Evolutionary conservation across 2,888 invertebrate species (phyloP), one percentile per base, ranked within the genome.

Genomic region (Lysandra bellargus): DNA sequence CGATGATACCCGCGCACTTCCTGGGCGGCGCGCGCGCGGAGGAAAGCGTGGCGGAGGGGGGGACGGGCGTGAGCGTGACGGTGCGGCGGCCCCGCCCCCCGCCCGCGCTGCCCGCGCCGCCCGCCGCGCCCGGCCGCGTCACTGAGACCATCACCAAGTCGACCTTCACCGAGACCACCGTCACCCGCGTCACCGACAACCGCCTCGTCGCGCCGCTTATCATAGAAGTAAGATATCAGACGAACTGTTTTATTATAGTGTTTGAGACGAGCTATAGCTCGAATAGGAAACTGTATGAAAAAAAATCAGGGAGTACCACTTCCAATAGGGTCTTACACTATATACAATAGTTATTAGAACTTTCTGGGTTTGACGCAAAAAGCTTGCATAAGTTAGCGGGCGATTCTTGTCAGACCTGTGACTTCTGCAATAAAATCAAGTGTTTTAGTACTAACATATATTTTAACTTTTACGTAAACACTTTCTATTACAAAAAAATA

Each of bases 121-220:
- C 98, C 83, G 97, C 97, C 83, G 96, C 97, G 85, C 96, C 97
- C 89, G 98, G 98, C 91, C 96, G 96, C 91, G 97, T 98, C 95
- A 98, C 98, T 85, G 98, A 98, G 95, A 98, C 97, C 92, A 98
- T 98, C 96, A 98, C 98, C 92, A 98, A 98, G 96, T 98, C 98
- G 90, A 98, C 98, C 85, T 97, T 98, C 95, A 98, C 98, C 88
- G 98, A 98, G 96, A 98, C 98, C 84, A 98, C 98, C 85, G 98
- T 98, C 95, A 98, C 98, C 85, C 96, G 98, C 89, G 96, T 98
- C 95, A 98, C 98, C 87, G 98, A 98, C 95, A 98, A 98, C 96
- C 96, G 97, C 91, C 96, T 98, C 95, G 96, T 97, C 92, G 96
- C 96, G 92, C 97, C 98, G 88, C 95, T 98, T 92, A 97, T 98